phyloP scores from a whole-genome alignment of 1,140 invertebrate species.

The Sminthurinus signatus region DNA sequence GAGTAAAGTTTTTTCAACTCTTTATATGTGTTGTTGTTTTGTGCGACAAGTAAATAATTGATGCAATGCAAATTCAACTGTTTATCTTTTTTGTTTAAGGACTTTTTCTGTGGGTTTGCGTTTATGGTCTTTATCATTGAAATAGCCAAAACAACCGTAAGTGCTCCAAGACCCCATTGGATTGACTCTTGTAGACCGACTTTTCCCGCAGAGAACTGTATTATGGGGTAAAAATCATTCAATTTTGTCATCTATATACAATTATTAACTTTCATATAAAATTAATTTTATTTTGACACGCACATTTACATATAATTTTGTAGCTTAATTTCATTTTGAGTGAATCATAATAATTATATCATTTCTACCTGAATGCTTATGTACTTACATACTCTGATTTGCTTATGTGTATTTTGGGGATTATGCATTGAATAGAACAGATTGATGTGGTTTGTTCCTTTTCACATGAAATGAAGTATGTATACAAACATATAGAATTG shows the following conservation, averaged over 20 bases:
- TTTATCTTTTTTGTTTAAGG: constrained; percentile 17
- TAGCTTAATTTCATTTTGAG: not conserved
- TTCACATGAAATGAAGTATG: no score
- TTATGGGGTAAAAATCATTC: constrained; percentile 17
- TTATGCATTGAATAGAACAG: no score
- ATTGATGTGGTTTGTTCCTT: no score
- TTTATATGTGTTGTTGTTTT: not conserved
- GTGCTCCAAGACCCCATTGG: constrained; percentile 32
- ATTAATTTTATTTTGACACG: no score
- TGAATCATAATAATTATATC: no score
- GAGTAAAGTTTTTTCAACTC: constrained; percentile 5
- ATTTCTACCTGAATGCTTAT: no score
- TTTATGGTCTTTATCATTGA: constrained; percentile 29
- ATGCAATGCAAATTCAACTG: not conserved
- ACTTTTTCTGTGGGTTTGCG: constrained; percentile 30
- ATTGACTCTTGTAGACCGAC: constrained; percentile 25
- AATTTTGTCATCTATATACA: not conserved
- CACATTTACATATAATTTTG: no score
- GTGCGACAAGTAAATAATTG: not conserved
- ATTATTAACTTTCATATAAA: constrained; percentile 1
- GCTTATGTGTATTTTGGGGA: no score
- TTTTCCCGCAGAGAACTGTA: constrained; percentile 19
- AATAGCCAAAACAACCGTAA: constrained; percentile 25
- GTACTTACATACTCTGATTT: no score
- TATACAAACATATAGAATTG: no score